Base-by-base conservation (phyloP, 2,113 vertebrate genomes). In the Astatotilapia flaviijosephi region DNA sequence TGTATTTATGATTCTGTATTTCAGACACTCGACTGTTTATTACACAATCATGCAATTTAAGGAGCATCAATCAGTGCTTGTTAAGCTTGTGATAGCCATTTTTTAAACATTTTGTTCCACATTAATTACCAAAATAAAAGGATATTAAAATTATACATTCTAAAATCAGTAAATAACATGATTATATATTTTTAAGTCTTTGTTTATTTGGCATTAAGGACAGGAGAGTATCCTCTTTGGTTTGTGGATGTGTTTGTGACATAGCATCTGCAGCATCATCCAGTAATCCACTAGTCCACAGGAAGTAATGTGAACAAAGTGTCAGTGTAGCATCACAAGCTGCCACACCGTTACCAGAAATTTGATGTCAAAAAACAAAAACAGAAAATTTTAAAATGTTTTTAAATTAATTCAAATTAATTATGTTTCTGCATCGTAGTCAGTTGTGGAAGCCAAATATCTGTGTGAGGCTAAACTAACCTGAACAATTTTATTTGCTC, bases 381-480 rank as follows among this genome's bases (percentile, higher is more conserved):
- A 47, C 23, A 75, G 6, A 49, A 49, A 0, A 47, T 77, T 19
- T 10, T 10, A 0, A 47, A 75, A 28, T 19, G 70, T 47, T 47
- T 75, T 75, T 45, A 26, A 65, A 65, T 42, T 4, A 15, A 23
- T 42, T 75, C 4, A 7, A 26, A 26, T 75, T 28, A 28, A 31
- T 77, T 49, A 14, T 0, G 14, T 49, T 31, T 75, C 9, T 28
- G 23, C 42, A 31, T 75, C 2, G 0, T 49, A 28, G 23, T 0
- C 42, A 49, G 6, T 77, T 49, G 15, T 77, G 73, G 28, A 51
- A 51, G 45, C 26, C 15, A 77, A 77, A 49, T 49, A 31, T 51
- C 26, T 33, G 26, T 0, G 26, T 51, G 10, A 51, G 23, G 26
- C 23, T 77, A 51, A 77, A 77, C 73, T 77, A 77, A 12, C 6